A percentile compares a stretch with the other conserved stretches of the same genome.
Conservation (phyloP, 2,797 vertebrate species). For the Fundulus diaphanus region DNA sequence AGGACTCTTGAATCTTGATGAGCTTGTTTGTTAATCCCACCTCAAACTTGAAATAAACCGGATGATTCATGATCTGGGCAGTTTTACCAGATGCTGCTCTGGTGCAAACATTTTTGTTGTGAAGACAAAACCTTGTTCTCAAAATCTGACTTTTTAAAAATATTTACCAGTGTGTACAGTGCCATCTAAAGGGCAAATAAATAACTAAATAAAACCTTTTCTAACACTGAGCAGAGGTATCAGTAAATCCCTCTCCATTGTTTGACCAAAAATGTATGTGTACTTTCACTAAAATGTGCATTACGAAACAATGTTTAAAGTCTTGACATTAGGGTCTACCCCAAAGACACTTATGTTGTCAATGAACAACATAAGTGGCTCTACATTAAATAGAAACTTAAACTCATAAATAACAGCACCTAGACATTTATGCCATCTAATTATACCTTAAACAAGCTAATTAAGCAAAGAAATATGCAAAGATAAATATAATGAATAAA, state of each 20-base stretch:
- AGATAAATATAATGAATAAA: too few species aligned
- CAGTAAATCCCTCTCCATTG: background rate
- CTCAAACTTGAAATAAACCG: background rate
- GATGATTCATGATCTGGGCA: background rate
- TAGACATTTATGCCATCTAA: too few species aligned
- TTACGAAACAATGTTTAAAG: background rate
- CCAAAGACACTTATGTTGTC: background rate
- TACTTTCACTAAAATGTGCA: background rate
- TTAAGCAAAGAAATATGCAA: background rate
- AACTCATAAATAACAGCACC: too few species aligned
- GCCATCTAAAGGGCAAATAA: background rate
- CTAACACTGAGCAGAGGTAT: background rate
- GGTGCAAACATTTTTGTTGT: background rate
- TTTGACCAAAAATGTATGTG: background rate
- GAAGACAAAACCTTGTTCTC: background rate
- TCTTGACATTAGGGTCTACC: background rate
- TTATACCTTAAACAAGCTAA: background rate
- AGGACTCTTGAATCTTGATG: background rate
- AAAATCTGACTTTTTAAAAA: background rate
- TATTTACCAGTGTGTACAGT: background rate
- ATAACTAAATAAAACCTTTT: background rate
- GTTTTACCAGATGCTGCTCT: background rate
- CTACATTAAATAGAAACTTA: too few species aligned
- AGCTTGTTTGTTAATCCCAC: background rate
- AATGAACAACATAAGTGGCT: too few species aligned